Percentiles rank a stretch among this genome's conserved stretches.
Evolutionary conservation across 2,113 vertebrate genomes (phyloP).

Genomic region (Oryzias woworae): DNA sequence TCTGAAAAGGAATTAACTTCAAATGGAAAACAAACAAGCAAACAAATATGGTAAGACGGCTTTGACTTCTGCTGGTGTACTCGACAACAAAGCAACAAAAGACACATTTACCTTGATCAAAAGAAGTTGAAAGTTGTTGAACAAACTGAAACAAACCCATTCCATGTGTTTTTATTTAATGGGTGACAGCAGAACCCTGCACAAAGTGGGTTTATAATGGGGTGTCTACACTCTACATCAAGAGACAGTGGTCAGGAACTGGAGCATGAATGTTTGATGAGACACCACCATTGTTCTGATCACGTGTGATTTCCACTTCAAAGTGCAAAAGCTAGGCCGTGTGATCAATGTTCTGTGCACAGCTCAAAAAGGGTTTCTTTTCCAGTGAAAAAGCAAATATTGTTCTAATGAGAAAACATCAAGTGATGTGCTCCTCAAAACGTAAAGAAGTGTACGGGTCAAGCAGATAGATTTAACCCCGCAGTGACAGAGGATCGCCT

Average conservation of each 20-base stretch:
- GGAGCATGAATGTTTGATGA: conserved; percentile 56
- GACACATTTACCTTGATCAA: conserved; percentile 17
- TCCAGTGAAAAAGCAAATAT: not conserved
- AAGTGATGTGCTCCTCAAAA: not conserved
- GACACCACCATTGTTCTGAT: conserved; percentile 6
- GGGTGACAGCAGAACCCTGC: not conserved
- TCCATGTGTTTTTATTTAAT: too few relatives aligned
- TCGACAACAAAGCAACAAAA: not conserved
- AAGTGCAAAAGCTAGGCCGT: conserved; percentile 15
- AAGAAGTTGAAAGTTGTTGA: too few relatives aligned
- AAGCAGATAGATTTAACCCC: not conserved
- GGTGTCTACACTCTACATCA: conserved; percentile 42
- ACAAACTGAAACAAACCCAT: too few relatives aligned
- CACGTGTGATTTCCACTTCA: not conserved
- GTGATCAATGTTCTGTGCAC: not conserved
- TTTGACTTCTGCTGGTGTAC: too few relatives aligned
- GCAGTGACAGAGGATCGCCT: too few relatives aligned
- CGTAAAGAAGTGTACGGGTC: not conserved
- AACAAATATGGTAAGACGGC: too few relatives aligned
- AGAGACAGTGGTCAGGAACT: conserved; percentile 30
- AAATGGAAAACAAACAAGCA: too few relatives aligned
- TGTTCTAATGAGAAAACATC: not conserved
- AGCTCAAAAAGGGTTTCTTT: not conserved
- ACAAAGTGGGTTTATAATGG: conserved; percentile 11
- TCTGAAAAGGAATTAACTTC: not conserved